phyloP scores from a whole-genome alignment of 35 echinoderm and acorn worm species.

The Strongylocentrotus purpuratus region DNA sequence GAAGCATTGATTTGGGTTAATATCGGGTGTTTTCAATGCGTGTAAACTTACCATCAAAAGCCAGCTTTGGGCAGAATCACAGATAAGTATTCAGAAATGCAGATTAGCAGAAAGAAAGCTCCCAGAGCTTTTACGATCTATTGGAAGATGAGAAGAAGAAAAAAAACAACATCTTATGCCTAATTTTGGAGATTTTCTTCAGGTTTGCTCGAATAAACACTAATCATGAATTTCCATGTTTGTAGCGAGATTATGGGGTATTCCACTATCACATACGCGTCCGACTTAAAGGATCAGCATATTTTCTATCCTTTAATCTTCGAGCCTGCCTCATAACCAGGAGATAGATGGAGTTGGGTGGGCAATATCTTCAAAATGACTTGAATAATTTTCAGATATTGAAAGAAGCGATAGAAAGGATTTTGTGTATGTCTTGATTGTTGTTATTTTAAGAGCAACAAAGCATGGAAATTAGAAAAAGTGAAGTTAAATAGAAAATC shows the following conservation, averaged over 20 bases:
- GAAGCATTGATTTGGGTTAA: not conserved
- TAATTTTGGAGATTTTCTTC: not conserved
- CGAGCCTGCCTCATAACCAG: not conserved
- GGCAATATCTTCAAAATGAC: not conserved
- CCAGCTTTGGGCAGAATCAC: not conserved
- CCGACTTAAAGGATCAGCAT: not conserved
- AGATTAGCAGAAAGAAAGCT: conserved; percentile 33
- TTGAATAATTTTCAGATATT: not conserved
- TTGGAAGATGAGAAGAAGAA: not conserved
- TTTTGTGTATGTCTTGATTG: not conserved
- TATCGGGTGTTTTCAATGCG: conserved; percentile 2
- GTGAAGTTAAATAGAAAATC: not conserved
- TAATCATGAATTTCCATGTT: conserved; percentile 11
- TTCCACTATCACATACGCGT: not conserved
- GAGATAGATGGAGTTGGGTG: not conserved
- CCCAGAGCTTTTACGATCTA: conserved; percentile 19
- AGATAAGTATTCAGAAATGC: conserved; percentile 1
- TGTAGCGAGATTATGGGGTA: not conserved
- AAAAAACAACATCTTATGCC: conserved; percentile 33
- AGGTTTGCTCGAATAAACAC: conserved; percentile 10
- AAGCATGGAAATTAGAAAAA: not conserved
- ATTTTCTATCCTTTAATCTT: not conserved
- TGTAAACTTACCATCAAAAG: not conserved
- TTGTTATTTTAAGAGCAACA: not conserved
- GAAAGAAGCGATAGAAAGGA: not conserved